Percentiles rank a stretch among this genome's conserved stretches.
phyloP scores from a whole-genome alignment of 2,113 vertebrate genomes.

The Paralichthys olivaceus region DNA sequence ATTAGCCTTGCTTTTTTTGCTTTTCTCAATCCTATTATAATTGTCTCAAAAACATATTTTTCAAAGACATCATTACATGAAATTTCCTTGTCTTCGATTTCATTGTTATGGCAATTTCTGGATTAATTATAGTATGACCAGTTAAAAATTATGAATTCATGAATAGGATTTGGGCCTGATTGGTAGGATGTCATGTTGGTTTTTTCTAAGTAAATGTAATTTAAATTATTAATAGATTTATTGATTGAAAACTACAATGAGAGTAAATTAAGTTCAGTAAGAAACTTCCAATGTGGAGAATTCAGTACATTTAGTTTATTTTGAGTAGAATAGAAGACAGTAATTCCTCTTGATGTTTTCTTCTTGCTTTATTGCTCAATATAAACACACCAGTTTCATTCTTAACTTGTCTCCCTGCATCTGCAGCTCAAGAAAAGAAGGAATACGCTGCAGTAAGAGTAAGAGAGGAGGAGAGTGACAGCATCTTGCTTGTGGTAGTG shows the following conservation, averaged over 20 bases:
- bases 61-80: too few relatives aligned
- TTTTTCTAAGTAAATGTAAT: background rate
- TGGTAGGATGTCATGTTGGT: background rate
- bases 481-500: constrained; percentile 31
- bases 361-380: background rate
- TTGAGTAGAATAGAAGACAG: background rate
- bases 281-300: too few relatives aligned
- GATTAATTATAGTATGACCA: too few relatives aligned
- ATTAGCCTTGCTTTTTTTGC: too few relatives aligned
- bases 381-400: constrained; percentile 7
- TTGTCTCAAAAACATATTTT: too few relatives aligned
- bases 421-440: background rate
- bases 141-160: too few relatives aligned
- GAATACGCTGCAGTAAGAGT: background rate
- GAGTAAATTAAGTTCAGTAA: background rate
- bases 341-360: background rate
- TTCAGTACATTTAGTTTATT: background rate
- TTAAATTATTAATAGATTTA: background rate
- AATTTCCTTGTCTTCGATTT: too few relatives aligned
- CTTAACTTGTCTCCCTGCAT: background rate
- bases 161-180: background rate
- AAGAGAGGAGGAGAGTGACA: constrained; percentile 21
- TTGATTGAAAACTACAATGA: background rate
- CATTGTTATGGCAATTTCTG: too few relatives aligned
- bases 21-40: too few relatives aligned